These are phyloP conservation scores for Iselma pallidipennis DNA, from an alignment of 2,888 invertebrate species.

Conservation along the genomic window DNA sequence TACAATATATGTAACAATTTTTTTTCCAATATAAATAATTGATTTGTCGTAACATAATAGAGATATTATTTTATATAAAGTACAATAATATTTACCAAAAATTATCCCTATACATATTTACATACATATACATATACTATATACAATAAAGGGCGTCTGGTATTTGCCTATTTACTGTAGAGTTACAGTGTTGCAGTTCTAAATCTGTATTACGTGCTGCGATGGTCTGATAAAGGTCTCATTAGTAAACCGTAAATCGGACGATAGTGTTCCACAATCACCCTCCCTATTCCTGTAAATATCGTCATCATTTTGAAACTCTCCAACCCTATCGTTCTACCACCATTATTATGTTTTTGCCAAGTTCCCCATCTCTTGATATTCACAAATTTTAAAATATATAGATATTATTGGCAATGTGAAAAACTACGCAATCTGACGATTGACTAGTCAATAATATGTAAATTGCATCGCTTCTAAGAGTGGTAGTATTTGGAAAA, in stretches of 20 bases:
- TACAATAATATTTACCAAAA: conserved; percentile 19
- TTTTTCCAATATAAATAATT: background rate
- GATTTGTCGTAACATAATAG: background rate
- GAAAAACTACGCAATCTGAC: no score
- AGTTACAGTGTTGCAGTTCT: conserved; percentile 52
- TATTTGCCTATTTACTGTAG: conserved; percentile 48
- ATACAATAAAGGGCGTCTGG: conserved; percentile 26
- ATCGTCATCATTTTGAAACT: conserved; percentile 25
- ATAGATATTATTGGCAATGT: no score
- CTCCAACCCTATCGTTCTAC: conserved; percentile 17
- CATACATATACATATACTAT: no score
- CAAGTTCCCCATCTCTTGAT: conserved; percentile 18
- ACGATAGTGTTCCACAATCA: conserved; percentile 45
- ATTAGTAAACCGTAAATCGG: conserved; percentile 59
- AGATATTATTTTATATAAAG: background rate
- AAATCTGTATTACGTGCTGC: conserved; percentile 59
- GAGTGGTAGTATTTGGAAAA: no score
- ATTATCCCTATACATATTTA: conserved; percentile 2
- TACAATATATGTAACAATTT: background rate
- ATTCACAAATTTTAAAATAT: conserved; percentile 8
- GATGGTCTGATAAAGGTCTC: conserved; percentile 58
- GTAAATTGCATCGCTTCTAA: no score
- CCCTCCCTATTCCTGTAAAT: conserved; percentile 40
- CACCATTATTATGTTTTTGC: background rate
- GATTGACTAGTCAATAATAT: no score